phyloP scores from a whole-genome alignment of 2,113 vertebrate species.

The Choloepus hoffmanni region DNA sequence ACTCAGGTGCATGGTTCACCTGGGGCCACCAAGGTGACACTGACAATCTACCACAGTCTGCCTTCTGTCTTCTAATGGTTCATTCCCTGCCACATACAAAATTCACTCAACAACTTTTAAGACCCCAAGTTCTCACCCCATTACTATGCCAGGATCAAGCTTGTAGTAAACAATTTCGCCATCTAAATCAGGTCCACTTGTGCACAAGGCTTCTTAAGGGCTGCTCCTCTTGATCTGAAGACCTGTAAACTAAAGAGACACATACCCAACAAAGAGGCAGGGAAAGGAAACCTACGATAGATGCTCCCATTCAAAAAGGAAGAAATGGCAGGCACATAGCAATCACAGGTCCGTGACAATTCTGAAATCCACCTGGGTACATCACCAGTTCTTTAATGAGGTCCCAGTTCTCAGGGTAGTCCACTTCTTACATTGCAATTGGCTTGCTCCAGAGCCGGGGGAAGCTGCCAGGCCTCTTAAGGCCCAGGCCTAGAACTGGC shows the following conservation, averaged over 20 bases:
- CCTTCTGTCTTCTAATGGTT: not conserved
- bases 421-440: not conserved
- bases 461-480: not conserved
- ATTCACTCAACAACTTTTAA: not conserved
- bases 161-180: not conserved
- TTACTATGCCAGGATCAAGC: not conserved
- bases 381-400: not conserved
- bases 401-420: not conserved
- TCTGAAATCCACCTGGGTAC: conserved; percentile 1
- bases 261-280: not conserved
- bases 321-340: not conserved
- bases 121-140: not conserved
- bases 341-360: not conserved
- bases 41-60: not conserved
- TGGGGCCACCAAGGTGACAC: not conserved
- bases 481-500: not conserved
- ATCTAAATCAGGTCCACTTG: not conserved
- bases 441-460: conserved; percentile 1
- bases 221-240: not conserved
- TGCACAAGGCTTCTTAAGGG: conserved; percentile 3
- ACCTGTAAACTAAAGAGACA: conserved; percentile 32
- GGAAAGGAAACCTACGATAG: not conserved
- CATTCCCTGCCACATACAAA: not conserved
- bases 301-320: conserved; percentile 1
- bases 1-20: not conserved